Evolutionary conservation across 1,140 invertebrate species (phyloP).

Genomic region (Heliconius hewitsoni): DNA sequence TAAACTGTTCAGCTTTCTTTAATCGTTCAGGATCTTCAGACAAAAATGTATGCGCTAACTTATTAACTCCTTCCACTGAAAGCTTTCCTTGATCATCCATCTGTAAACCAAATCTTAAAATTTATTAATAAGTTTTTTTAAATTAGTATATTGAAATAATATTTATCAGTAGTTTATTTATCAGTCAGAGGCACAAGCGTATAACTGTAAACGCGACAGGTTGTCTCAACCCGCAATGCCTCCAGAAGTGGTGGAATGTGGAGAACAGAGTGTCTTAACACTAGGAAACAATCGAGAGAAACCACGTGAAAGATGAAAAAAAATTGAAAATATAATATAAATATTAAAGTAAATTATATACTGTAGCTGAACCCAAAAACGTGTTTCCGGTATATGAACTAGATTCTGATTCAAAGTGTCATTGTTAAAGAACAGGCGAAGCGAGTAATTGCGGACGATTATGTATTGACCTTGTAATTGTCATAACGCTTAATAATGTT

Average conservation of each 20-base stretch:
- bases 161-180: too few species aligned
- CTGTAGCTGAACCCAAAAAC: constrained; percentile 1
- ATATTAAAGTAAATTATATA: background rate
- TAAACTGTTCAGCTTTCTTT: constrained; percentile 54
- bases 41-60: constrained; percentile 50
- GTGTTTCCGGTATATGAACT: constrained; percentile 2
- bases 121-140: too few species aligned
- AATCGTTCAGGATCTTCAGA: constrained; percentile 49
- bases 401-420: constrained; percentile 31
- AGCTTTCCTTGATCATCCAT: constrained; percentile 65
- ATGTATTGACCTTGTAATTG: constrained; percentile 46
- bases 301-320: too few species aligned
- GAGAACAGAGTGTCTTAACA: too few species aligned
- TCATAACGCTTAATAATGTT: constrained; percentile 3
- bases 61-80: constrained; percentile 56
- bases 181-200: too few species aligned
- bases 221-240: too few species aligned
- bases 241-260: too few species aligned
- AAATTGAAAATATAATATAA: too few species aligned
- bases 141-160: too few species aligned
- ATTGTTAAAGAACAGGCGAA: constrained; percentile 46
- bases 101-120: constrained; percentile 44
- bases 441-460: constrained; percentile 56
- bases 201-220: too few species aligned
- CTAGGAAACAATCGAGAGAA: too few species aligned